A percentile compares a stretch with the other conserved stretches of the same genome.
Evolutionary conservation across 2,113 vertebrate genomes (phyloP).

Genomic region (Pithys albifrons): DNA sequence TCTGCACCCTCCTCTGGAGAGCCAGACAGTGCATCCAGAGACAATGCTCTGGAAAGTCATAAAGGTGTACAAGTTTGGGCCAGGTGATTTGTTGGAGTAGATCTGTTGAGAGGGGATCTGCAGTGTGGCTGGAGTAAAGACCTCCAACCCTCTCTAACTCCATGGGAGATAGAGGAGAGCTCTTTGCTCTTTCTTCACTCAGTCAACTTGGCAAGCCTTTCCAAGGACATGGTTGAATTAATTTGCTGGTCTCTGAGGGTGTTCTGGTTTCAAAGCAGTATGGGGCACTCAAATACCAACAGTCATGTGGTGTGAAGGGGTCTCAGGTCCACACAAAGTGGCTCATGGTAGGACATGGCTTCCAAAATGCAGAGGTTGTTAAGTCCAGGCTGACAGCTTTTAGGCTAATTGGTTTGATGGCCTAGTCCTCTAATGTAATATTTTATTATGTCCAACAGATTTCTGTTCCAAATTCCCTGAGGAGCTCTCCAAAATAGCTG

Average conservation of each 20-base stretch:
- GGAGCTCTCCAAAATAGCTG: constrained; percentile 23
- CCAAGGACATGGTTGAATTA: not conserved
- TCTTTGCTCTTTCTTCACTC: not conserved
- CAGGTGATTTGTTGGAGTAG: not conserved
- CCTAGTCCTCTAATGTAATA: not conserved
- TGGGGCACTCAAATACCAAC: not conserved
- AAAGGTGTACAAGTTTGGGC: not conserved
- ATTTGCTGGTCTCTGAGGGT: not conserved
- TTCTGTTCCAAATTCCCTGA: constrained; percentile 37
- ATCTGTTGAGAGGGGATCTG: not conserved
- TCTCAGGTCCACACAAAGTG: fast-evolving
- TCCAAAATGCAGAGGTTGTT: not conserved
- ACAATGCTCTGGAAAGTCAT: not conserved
- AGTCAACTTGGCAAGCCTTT: not conserved
- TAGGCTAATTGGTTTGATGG: constrained; percentile 1
- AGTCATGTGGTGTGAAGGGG: fast-evolving
- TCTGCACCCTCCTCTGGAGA: not conserved
- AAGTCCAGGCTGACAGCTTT: not conserved
- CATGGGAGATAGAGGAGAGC: not conserved
- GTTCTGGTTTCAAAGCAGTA: not conserved
- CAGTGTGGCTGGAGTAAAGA: not conserved
- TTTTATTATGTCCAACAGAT: constrained; percentile 29
- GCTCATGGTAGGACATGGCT: not conserved
- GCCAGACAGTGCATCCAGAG: not conserved
- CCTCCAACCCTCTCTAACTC: not conserved